These are phyloP conservation scores for Cordilura impudica DNA, from an alignment of 2,888 invertebrate species.

Conservation along the genomic window DNA sequence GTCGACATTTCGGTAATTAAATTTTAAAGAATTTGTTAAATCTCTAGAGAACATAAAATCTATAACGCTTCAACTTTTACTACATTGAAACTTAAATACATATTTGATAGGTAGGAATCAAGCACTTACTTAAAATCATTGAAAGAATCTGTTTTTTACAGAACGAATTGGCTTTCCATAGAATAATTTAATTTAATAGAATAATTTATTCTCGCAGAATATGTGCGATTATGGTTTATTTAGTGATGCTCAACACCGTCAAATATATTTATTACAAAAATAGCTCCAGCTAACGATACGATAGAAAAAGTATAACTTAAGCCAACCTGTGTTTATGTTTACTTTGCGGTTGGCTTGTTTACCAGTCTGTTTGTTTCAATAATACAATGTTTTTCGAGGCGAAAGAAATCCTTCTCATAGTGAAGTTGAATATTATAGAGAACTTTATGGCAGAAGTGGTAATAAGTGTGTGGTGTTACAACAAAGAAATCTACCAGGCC, in stretches of 20 bases:
- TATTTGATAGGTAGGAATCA: no score
- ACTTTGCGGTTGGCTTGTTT: constrained; percentile 8
- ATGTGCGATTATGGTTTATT: no score
- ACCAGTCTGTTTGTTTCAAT: not conserved
- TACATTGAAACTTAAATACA: no score
- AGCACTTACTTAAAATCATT: no score
- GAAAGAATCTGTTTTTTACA: no score
- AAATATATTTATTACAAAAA: not conserved
- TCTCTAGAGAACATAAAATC: no score
- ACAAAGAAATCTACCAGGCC: constrained; percentile 15
- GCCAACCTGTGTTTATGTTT: constrained; percentile 6
- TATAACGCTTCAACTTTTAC: no score
- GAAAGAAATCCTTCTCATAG: not conserved
- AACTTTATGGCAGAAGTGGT: constrained; percentile 6
- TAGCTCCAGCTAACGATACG: not conserved
- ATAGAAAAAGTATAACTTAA: not conserved
- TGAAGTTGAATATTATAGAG: constrained; percentile 7
- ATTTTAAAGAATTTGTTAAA: no score
- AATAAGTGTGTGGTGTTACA: not conserved
- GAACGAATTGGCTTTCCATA: no score
- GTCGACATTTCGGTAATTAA: no score
- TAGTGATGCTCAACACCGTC: not conserved
- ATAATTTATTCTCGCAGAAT: no score
- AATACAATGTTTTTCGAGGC: not conserved
- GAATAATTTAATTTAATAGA: no score